Evolutionary conservation across 2,797 vertebrate species (phyloP).

Genomic region (Chlorospingus semifuscus): DNA sequence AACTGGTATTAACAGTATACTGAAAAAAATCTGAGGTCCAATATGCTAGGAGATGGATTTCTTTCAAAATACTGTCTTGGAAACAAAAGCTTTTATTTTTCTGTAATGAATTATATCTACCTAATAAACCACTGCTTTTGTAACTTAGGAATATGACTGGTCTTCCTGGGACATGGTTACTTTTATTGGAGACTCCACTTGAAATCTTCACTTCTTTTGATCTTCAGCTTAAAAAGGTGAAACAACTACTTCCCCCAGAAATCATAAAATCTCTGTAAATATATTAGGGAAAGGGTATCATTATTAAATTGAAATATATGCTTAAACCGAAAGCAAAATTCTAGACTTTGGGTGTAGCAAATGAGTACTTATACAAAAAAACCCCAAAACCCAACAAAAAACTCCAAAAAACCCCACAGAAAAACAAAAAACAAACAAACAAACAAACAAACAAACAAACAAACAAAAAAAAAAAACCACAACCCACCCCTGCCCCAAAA

Average conservation of each 20-base stretch:
- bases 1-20: background rate
- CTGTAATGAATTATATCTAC: background rate
- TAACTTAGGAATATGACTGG: background rate
- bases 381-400: too few species aligned
- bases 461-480: background rate
- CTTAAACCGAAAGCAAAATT: background rate
- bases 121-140: background rate
- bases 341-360: background rate
- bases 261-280: background rate
- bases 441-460: too few species aligned
- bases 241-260: background rate
- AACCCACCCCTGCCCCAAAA: too few species aligned
- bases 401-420: fast-evolving
- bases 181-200: background rate
- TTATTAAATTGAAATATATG: background rate
- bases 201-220: background rate
- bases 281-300: background rate
- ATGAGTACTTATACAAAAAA: background rate
- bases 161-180: background rate
- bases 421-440: too few species aligned
- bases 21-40: background rate
- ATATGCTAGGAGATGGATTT: background rate
- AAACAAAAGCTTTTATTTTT: background rate
- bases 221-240: background rate
- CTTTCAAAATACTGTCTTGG: background rate